These are phyloP conservation scores for cat (Felis catus) DNA, from an alignment of 2,113 vertebrate genomes.

Conservation along the genomic window F.catus_Fca126_mat1.0 CM031416.1:105694501-105695000, in stretches of 20 bases:
- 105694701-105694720: background rate
- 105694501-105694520: background rate
- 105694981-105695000: background rate
- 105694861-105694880: background rate
- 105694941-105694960: background rate
- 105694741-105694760: background rate
- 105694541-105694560: background rate
- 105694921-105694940: background rate
- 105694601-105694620: background rate
- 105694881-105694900: background rate
- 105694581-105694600: background rate
- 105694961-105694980: background rate
- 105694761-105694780: background rate
- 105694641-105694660: background rate
- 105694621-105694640: background rate
- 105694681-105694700: background rate
- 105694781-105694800: constrained; percentile 28
- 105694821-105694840: background rate
- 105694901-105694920: background rate
- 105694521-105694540: background rate
- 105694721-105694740: background rate
- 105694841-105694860: background rate
- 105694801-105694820: background rate
- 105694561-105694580: background rate
- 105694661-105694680: background rate